Evolutionary conservation across 2,888 invertebrate genomes (phyloP).

Genomic region (Caenorhabditis wallacei): DNA sequence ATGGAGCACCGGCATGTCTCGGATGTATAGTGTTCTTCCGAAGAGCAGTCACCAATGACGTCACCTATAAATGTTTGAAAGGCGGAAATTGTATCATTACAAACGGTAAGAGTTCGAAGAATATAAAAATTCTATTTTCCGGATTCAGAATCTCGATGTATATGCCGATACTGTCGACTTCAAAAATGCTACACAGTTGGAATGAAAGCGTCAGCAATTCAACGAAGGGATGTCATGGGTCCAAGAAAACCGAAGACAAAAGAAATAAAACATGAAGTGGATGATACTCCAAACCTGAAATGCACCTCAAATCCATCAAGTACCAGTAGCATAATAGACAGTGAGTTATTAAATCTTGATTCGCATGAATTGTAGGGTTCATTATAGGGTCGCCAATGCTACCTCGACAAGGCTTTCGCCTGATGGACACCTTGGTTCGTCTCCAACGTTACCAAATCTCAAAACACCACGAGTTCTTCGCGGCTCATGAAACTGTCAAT

Average conservation of each 20-base stretch:
- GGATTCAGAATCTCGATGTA: constrained; percentile 70
- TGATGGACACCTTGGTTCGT: constrained; percentile 38
- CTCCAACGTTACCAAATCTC: constrained; percentile 57
- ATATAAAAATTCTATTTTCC: not conserved
- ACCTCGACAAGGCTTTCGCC: not conserved
- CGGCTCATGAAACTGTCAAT: constrained; percentile 35
- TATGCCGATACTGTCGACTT: constrained; percentile 71
- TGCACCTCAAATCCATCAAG: constrained; percentile 53
- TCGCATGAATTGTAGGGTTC: too few relatives aligned
- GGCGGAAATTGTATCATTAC: constrained; percentile 68
- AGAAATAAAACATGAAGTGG: constrained; percentile 33
- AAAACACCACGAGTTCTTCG: constrained; percentile 61
- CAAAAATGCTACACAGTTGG: constrained; percentile 71
- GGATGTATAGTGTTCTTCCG: constrained; percentile 76
- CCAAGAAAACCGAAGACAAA: constrained; percentile 66
- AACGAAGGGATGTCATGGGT: constrained; percentile 73
- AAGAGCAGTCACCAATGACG: constrained; percentile 71
- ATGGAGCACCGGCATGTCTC: constrained; percentile 75
- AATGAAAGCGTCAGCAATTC: constrained; percentile 72
- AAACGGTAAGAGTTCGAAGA: constrained; percentile 51
- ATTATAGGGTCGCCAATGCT: not conserved
- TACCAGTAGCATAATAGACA: constrained; percentile 39
- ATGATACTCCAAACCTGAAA: constrained; percentile 53
- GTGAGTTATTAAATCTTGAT: constrained; percentile 17
- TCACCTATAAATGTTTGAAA: constrained; percentile 70